Conservation (phyloP, 2,888 invertebrate genomes). For the Bibio marci region DNA sequence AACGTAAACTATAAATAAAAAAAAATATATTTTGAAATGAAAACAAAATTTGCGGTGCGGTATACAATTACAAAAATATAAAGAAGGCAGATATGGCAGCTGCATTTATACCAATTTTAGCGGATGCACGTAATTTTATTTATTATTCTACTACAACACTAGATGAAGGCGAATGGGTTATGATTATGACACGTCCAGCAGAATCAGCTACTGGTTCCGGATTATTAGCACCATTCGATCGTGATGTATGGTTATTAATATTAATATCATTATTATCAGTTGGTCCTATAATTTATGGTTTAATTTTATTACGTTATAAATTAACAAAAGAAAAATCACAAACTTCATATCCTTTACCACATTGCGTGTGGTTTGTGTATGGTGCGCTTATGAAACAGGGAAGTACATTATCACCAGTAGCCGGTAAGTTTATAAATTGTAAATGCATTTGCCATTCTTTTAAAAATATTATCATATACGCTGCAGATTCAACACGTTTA, state of each 20-base stretch:
- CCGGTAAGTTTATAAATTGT: constrained; percentile 38
- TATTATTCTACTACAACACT: constrained; percentile 41
- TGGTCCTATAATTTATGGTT: constrained; percentile 58
- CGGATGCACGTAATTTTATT: constrained; percentile 35
- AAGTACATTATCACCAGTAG: constrained; percentile 58
- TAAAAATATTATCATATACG: too few species aligned
- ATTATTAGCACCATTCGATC: constrained; percentile 62
- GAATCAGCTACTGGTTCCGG: constrained; percentile 74
- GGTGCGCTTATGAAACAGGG: constrained; percentile 79
- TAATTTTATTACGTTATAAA: constrained; percentile 45
- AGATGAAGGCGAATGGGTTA: constrained; percentile 61
- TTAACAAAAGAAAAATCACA: constrained; percentile 41
- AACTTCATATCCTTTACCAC: constrained; percentile 40
- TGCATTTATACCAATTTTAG: constrained; percentile 54
- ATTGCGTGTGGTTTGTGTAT: constrained; percentile 77
- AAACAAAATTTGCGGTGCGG: not conserved
- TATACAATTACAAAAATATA: constrained; percentile 9
- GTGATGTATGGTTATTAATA: constrained; percentile 54
- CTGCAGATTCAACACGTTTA: constrained; percentile 59
- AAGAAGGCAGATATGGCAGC: constrained; percentile 65
- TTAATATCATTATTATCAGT: constrained; percentile 51
- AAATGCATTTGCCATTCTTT: too few species aligned
- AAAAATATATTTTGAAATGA: too few species aligned
- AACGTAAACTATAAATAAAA: constrained; percentile 2
- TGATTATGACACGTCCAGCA: constrained; percentile 61